Evolutionary conservation across 2,888 invertebrate genomes (phyloP), one percentile per base, ranked within the genome.

Genomic region (Platycnemis pennipes): DNA sequence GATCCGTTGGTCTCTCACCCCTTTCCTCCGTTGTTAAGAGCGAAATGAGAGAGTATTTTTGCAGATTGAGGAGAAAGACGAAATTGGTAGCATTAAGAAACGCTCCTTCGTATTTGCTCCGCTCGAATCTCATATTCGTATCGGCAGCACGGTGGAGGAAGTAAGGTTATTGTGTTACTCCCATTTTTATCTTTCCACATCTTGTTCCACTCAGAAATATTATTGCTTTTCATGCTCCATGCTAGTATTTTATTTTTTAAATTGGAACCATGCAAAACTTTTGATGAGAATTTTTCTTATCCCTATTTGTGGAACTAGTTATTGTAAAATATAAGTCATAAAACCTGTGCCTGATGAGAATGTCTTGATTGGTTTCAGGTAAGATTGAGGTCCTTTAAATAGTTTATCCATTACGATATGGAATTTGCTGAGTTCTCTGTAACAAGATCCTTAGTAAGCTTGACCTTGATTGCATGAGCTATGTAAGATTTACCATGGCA

Each of bases 61-160:
- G 37, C 77, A 77, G 77, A 77, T 77, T 11, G 77, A 77, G 77
- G 37, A 77, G 77, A 77, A 26, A 77, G 37, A 77, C 77, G 37
- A 77, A 77, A 77, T 77, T 77, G 77, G 77, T 77, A 37, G 77
- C 77, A 77, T 91, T 91, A 91, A 91, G 91, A 42, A 56, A 44
- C 56, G 91, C 63, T 91, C 63, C 63, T 63, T 91, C 91, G 56
- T 91, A n/a, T 69, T 53, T 53, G 44, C 45, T 56, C 63, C 89
- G 56, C 46, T 37, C 26, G 22, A 87, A 87, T 87, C 87, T 87
- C 87, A 46, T 26, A 46, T n/a, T 87, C n/a, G 44, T 31, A 87
- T 87, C 87, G 87, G 87, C 46, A 77, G 31, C 11, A 77, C 45
- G 44, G 45, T 37, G 45, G 45, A 87, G 87, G 87, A 45, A 87